A percentile compares a stretch with the other conserved stretches of the same genome.
phyloP scores from a whole-genome alignment of 1,140 invertebrate genomes.

The Stegodyphus dumicola region DNA sequence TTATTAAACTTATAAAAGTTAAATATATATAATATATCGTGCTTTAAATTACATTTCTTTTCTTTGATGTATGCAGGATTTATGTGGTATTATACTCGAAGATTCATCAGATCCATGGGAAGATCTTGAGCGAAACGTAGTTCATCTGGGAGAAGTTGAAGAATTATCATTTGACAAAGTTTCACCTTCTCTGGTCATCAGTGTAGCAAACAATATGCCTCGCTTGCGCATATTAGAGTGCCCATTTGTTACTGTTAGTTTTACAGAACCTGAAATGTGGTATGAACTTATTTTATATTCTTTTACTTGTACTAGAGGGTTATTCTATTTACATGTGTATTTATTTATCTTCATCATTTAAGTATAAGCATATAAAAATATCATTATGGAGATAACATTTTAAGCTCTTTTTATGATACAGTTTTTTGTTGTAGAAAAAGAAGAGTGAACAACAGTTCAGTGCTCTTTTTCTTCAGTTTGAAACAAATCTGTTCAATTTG shows the following conservation, averaged over 20 bases:
- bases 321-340: too few species aligned
- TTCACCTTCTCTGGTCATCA: slow-evolving; percentile 6
- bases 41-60: background rate
- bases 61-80: slow-evolving; percentile 18
- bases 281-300: background rate
- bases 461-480: too few species aligned
- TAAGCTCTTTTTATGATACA: too few species aligned
- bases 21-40: background rate
- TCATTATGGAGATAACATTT: too few species aligned
- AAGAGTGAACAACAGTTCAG: too few species aligned
- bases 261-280: slow-evolving; percentile 39
- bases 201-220: background rate
- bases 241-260: slow-evolving; percentile 12
- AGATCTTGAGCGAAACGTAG: background rate
- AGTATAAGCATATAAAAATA: too few species aligned
- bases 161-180: slow-evolving; percentile 32
- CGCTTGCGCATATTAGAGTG: slow-evolving; percentile 22
- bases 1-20: background rate
- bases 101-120: background rate
- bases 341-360: too few species aligned
- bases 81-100: slow-evolving; percentile 13
- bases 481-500: too few species aligned
- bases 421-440: too few species aligned
- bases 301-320: too few species aligned
- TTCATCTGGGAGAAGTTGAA: background rate